A percentile compares a stretch with the other conserved stretches of the same genome.
phyloP scores from a whole-genome alignment of 2,797 vertebrate genomes.

The Mycteria americana region DNA sequence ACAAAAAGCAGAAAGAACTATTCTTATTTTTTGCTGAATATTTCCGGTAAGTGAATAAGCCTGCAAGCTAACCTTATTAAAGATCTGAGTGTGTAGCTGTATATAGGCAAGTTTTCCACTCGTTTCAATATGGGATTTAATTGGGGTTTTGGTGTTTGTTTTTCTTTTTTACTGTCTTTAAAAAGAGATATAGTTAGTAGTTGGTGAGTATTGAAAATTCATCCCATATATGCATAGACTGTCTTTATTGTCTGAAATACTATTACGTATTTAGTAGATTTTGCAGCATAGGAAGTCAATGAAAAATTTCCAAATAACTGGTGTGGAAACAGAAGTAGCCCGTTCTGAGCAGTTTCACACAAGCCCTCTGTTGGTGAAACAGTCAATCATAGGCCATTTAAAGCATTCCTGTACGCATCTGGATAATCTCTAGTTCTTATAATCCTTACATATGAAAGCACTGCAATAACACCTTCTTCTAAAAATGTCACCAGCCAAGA shows the following conservation, averaged over 20 bases:
- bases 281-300: neutral
- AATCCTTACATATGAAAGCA: neutral
- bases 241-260: neutral
- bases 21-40: neutral
- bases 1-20: neutral
- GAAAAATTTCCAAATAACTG: neutral
- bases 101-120: neutral
- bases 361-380: neutral
- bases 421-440: constrained; percentile 4
- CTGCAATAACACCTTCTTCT: neutral
- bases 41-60: neutral
- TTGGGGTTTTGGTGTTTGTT: neutral
- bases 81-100: neutral
- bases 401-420: neutral
- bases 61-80: neutral
- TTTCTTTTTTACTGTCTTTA: neutral
- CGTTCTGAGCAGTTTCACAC: neutral
- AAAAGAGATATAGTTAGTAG: neutral
- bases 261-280: neutral
- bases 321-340: neutral
- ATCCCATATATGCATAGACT: neutral
- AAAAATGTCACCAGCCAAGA: neutral
- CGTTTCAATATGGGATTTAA: neutral
- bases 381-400: neutral
- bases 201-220: neutral